These are phyloP conservation scores for Amphiprion percula DNA, from an alignment of 2,113 vertebrate genomes.

Conservation along the genomic window DNA sequence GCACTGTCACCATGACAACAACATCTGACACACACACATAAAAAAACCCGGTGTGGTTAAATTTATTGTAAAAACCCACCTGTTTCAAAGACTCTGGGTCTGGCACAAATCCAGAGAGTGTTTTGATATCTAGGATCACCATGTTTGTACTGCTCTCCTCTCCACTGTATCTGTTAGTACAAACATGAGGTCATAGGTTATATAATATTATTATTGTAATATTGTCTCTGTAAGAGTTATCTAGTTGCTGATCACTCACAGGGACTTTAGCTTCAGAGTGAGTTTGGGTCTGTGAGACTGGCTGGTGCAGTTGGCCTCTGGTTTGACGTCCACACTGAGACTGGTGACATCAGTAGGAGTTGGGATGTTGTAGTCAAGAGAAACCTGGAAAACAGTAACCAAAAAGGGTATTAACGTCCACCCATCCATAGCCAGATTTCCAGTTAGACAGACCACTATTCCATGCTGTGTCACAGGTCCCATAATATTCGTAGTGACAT, in stretches of 20 bases:
- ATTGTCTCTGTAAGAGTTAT: no score
- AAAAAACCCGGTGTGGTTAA: not conserved
- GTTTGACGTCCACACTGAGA: conserved; percentile 38
- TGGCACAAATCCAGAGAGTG: conserved; percentile 77
- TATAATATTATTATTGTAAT: no score
- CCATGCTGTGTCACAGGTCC: no score
- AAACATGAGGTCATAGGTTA: no score
- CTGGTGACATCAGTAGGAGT: conserved; percentile 38
- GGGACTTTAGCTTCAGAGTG: conserved; percentile 8
- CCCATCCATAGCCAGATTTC: no score
- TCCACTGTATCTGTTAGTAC: conserved; percentile 52
- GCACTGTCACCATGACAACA: not conserved
- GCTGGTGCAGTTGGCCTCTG: conserved; percentile 24
- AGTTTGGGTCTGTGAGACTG: conserved; percentile 12
- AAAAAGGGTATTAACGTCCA: no score
- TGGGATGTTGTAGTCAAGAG: conserved; percentile 77
- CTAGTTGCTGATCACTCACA: conserved; percentile 37
- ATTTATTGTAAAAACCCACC: conserved; percentile 16
- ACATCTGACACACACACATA: not conserved
- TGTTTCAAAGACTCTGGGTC: conserved; percentile 36
- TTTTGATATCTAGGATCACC: conserved; percentile 77
- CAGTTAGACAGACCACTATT: no score
- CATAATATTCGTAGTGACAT: no score
- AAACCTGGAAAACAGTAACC: conserved; percentile 56
- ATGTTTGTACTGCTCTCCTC: conserved; percentile 66